Conservation (phyloP, 2,113 vertebrate species). For the Mus spicilegus region DNA sequence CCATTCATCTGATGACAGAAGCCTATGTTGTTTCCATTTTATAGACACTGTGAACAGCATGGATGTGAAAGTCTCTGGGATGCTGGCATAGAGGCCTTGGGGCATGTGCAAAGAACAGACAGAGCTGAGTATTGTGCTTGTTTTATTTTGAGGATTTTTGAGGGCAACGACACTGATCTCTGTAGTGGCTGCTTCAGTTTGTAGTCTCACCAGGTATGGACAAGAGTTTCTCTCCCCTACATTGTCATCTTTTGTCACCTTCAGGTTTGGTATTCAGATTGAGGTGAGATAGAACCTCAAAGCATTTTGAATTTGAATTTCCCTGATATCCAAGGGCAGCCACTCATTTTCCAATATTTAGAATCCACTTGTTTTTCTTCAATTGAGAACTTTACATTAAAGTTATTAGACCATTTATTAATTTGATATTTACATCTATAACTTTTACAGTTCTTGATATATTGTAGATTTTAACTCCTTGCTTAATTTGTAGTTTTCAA, state of each 20-base stretch:
- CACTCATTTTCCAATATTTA: not conserved
- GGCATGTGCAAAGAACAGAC: not conserved
- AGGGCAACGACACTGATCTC: not conserved
- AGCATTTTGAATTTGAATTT: not conserved
- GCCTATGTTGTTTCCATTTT: not conserved
- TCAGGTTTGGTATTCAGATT: not conserved
- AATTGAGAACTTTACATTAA: not conserved
- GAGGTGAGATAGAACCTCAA: not conserved
- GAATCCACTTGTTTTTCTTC: not conserved
- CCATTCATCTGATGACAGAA: not conserved
- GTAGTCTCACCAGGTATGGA: not conserved
- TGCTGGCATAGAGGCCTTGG: too few species aligned
- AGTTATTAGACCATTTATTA: not conserved
- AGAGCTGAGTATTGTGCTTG: not conserved
- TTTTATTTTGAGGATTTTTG: not conserved
- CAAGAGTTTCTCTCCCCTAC: too few species aligned
- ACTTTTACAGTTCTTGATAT: not conserved
- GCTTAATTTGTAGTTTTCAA: not conserved
- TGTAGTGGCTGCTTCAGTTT: too few species aligned
- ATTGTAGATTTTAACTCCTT: not conserved
- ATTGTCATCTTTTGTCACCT: not conserved
- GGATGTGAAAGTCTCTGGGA: too few species aligned
- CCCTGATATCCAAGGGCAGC: not conserved
- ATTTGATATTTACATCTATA: not conserved
- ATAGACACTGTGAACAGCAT: not conserved